A percentile compares a stretch with the other conserved stretches of the same genome.
Evolutionary conservation across 2,113 vertebrate genomes (phyloP).

Genomic region (Lophochroa leadbeateri): DNA sequence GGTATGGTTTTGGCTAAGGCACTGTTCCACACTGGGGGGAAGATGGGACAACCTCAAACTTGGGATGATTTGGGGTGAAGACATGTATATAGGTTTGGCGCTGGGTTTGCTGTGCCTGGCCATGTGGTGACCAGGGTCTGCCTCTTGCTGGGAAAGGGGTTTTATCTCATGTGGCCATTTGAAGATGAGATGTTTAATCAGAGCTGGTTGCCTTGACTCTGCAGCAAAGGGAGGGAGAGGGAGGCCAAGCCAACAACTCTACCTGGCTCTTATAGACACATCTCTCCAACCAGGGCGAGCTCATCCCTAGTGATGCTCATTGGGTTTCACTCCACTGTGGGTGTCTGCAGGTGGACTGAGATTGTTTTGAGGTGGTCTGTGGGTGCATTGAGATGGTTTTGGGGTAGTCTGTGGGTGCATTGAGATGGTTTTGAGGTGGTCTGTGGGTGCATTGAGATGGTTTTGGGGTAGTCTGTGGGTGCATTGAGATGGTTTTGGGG

Average conservation of each 20-base stretch:
- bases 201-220: background rate
- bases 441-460: background rate
- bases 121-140: background rate
- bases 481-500: background rate
- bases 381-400: background rate
- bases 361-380: background rate
- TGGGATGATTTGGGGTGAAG: background rate
- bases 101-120: background rate
- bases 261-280: rapidly evolving
- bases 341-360: background rate
- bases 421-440: background rate
- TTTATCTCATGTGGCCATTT: background rate
- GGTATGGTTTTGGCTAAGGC: background rate
- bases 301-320: background rate
- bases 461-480: too few species aligned
- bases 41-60: background rate
- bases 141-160: background rate
- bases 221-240: background rate
- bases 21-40: background rate
- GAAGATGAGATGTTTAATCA: background rate
- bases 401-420: background rate
- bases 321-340: background rate
- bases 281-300: background rate
- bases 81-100: rapidly evolving
- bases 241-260: background rate